Conservation (phyloP, 2,113 vertebrate species). For the Oryzias melastigma region DNA sequence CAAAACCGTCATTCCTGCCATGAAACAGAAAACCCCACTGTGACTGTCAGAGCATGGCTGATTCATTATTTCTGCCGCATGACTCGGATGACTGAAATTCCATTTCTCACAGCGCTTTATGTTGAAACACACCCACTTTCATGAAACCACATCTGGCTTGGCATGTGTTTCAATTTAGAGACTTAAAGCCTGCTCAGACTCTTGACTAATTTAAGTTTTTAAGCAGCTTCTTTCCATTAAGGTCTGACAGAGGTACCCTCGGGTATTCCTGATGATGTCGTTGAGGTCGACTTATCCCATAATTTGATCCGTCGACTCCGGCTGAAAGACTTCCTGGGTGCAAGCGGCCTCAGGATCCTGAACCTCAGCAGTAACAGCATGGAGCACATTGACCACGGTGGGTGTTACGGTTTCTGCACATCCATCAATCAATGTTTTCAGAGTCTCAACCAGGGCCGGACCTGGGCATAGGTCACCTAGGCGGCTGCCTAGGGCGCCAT, state of each 20-base stretch:
- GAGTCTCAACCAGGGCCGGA: too few relatives aligned
- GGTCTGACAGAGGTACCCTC: slow-evolving; percentile 88
- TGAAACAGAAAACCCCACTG: slow-evolving; percentile 24
- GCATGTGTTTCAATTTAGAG: slow-evolving; percentile 22
- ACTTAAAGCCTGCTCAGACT: neutral
- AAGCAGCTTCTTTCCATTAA: slow-evolving; percentile 41
- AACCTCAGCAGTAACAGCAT: slow-evolving; percentile 90
- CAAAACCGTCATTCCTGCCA: neutral
- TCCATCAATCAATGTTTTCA: neutral
- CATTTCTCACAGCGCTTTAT: slow-evolving; percentile 8
- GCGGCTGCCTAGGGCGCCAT: too few relatives aligned
- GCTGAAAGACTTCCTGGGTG: slow-evolving; percentile 84
- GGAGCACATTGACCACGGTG: slow-evolving; percentile 87
- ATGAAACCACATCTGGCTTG: slow-evolving; percentile 17
- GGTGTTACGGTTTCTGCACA: neutral
- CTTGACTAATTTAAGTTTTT: too few relatives aligned
- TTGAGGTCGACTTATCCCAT: slow-evolving; percentile 88
- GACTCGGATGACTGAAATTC: slow-evolving; percentile 9
- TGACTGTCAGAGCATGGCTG: slow-evolving; percentile 1
- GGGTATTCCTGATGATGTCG: slow-evolving; percentile 86
- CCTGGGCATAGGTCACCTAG: too few relatives aligned
- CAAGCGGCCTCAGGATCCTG: slow-evolving; percentile 84
- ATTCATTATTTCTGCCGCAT: slow-evolving; percentile 28
- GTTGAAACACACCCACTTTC: neutral
- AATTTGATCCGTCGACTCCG: slow-evolving; percentile 88